phyloP scores from a whole-genome alignment of 2,797 vertebrate species.

The Hyperoplus lanceolatus region DNA sequence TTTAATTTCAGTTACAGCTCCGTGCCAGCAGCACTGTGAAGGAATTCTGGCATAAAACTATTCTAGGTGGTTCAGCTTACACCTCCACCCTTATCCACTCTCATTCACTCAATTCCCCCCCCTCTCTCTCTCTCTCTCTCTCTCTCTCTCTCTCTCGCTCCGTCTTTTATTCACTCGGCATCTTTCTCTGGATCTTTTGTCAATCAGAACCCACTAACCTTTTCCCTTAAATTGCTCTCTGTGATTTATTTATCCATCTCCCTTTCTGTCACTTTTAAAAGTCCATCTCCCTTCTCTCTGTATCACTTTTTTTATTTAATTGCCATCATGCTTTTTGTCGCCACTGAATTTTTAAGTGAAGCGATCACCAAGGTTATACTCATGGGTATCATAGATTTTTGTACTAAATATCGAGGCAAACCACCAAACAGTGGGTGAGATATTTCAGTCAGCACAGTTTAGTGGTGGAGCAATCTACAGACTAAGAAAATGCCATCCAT shows the following conservation, averaged over 20 bases:
- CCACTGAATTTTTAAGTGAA: not conserved
- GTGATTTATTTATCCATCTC: conserved; percentile 16
- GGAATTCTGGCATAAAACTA: conserved; percentile 64
- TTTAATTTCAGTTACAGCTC: conserved; percentile 62
- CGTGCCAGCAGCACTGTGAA: conserved; percentile 69
- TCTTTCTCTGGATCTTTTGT: conserved; percentile 26
- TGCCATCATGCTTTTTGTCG: conserved; percentile 8
- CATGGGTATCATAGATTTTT: too few relatives aligned
- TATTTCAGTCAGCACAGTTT: too few relatives aligned
- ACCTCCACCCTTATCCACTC: conserved; percentile 68
- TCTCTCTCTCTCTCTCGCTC: conserved; percentile 22
- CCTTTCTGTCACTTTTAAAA: conserved; percentile 20
- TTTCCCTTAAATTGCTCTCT: conserved; percentile 9
- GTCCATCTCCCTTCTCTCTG: conserved; percentile 3
- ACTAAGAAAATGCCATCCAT: too few relatives aligned
- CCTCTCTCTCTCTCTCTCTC: conserved; percentile 12
- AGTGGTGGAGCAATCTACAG: too few relatives aligned
- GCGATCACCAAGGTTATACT: too few relatives aligned
- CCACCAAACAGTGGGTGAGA: too few relatives aligned
- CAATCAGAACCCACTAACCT: conserved; percentile 7
- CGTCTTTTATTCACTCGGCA: conserved; percentile 53
- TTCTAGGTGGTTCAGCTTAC: conserved; percentile 70
- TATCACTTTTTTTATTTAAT: conserved; percentile 16
- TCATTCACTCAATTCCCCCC: conserved; percentile 43
- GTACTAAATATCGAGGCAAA: too few relatives aligned